Evolutionary conservation across 35 echinoderm and acorn worm genomes (phyloP).

Genomic region (Lytechinus variegatus): DNA sequence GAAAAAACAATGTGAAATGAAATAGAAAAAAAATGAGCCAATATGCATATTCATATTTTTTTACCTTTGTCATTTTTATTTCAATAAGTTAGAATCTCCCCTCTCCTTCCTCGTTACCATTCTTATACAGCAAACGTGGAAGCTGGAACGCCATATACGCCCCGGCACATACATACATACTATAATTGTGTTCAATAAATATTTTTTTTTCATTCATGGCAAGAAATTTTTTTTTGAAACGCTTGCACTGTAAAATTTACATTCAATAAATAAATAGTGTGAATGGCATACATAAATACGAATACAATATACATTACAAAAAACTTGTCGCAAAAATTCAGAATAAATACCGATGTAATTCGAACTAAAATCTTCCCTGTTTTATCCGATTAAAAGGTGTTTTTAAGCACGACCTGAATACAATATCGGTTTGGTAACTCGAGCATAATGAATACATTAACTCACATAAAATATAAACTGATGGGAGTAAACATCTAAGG

Average conservation of each 20-base stretch:
- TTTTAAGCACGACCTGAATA: slow-evolving; percentile 2
- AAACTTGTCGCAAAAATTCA: not conserved
- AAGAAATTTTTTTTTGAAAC: not conserved
- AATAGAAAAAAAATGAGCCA: too few species aligned
- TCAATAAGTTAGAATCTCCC: slow-evolving; percentile 14
- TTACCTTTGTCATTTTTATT: not conserved
- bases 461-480: not conserved
- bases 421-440: not conserved
- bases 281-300: slow-evolving; percentile 36
- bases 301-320: slow-evolving; percentile 33
- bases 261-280: slow-evolving; percentile 37
- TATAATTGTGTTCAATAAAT: slow-evolving; percentile 29
- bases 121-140: not conserved
- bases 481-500: not conserved
- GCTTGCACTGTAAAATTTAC: slow-evolving; percentile 29
- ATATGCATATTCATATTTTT: not conserved
- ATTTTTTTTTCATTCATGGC: not conserved
- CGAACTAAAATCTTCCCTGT: not conserved
- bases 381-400: slow-evolving; percentile 11
- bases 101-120: not conserved
- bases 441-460: not conserved
- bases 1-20: not conserved
- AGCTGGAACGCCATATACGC: not conserved
- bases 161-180: not conserved
- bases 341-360: slow-evolving; percentile 5